Evolutionary conservation across 2,888 invertebrate species (phyloP), one percentile per base, ranked within the genome.

Genomic region (Eupithecia pulchellata): DNA sequence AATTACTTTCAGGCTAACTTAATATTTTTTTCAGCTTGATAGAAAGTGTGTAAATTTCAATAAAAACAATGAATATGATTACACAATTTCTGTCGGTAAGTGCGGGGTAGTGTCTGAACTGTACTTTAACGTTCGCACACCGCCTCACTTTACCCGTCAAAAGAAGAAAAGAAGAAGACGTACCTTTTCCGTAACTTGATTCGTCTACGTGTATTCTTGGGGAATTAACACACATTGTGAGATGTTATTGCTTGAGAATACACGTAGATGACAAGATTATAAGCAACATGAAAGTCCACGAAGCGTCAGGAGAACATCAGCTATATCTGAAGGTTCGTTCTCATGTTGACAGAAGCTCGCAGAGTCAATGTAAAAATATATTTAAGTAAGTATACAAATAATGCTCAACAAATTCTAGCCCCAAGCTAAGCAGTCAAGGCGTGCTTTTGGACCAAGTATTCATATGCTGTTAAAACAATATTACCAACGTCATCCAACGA

Each of bases 191-290:
- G 58, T 83, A 82, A 96, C 96, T 96, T 96, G 97, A 96, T 5
- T 76, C 97, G 98, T 97, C 97, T 97, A 98, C 98, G 98, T 96
- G 98, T 98, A 98, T 98, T 98, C 98, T 98, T 98, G 97, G 98
- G 98, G 97, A 97, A 98, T 97, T 98, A 98, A 98, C 98, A 98
- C 98, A 97, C 96, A 96, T 96, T 96, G 93, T 91, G 96, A 96
- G 97, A 96, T 98, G 98, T 98, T 98, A 98, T 98, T 98, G 98
- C 98, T 98, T 98, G 98, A 98, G 98, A 98, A 98, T 98, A 98
- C 98, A 98, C 98, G 98, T 98, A 98, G 98, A 97, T 97, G 96
- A 97, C 96, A 96, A 96, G 97, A 95, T 86, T 84, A 86, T 84
- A 86, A 67, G 84, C 94, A 82, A 85, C 94, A 76, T 30, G 57